These are phyloP conservation scores for Heterotis niloticus DNA, from an alignment of 2,113 vertebrate genomes.

Conservation along the genomic window DNA sequence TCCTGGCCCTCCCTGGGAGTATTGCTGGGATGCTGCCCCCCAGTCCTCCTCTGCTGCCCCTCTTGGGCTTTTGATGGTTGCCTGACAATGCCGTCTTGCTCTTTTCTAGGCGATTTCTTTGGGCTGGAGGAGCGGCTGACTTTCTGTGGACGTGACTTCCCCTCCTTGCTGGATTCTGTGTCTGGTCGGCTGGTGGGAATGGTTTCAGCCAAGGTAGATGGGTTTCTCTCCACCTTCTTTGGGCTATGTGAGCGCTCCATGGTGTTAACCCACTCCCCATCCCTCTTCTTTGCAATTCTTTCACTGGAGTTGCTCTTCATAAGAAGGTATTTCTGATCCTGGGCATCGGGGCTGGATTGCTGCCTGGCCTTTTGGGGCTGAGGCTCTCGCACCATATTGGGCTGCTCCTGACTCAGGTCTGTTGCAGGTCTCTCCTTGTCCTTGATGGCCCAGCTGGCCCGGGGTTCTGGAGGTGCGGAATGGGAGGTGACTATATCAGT, in stretches of 20 bases:
- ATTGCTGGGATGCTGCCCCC: conserved; percentile 53
- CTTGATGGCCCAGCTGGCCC: conserved; percentile 29
- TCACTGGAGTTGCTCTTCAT: conserved; percentile 47
- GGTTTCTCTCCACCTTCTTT: conserved; percentile 52
- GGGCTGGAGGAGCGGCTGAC: conserved; percentile 64
- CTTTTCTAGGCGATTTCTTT: conserved; percentile 57
- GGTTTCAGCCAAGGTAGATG: conserved; percentile 24
- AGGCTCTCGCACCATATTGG: conserved; percentile 40
- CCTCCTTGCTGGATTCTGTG: conserved; percentile 42
- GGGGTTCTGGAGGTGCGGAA: conserved; percentile 31
- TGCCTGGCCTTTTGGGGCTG: conserved; percentile 42
- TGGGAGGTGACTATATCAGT: conserved; percentile 30
- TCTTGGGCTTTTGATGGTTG: conserved; percentile 35
- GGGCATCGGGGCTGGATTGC: conserved; percentile 49
- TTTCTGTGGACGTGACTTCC: conserved; percentile 32
- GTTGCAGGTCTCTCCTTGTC: neutral
- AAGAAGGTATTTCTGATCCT: conserved; percentile 42
- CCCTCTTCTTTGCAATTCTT: conserved; percentile 53
- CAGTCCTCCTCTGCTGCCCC: conserved; percentile 50
- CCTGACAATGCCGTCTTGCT: conserved; percentile 43
- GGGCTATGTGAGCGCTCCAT: conserved; percentile 51
- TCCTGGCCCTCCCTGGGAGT: conserved; percentile 43
- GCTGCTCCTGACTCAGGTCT: conserved; percentile 37
- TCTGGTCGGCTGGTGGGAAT: conserved; percentile 49
- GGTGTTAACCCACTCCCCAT: conserved; percentile 40